Evolutionary conservation across 2,888 invertebrate species (phyloP).

Genomic region (Nebria brevicollis): DNA sequence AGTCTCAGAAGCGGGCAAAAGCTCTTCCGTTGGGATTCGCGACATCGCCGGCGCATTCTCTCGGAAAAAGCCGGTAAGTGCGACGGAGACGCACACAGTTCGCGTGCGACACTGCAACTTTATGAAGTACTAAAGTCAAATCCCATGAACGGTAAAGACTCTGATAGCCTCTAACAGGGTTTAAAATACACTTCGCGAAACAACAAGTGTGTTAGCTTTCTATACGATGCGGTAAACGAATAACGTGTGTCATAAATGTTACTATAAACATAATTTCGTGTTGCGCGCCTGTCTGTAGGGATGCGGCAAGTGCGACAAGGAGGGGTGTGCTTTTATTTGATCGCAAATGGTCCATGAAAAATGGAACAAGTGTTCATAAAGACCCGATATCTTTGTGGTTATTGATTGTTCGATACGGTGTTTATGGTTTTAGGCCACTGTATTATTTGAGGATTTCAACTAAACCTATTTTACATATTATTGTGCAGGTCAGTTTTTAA

Average conservation of each 20-base stretch:
- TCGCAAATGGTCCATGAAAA: slow-evolving; percentile 44
- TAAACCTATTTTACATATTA: too few relatives aligned
- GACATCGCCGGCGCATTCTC: slow-evolving; percentile 1
- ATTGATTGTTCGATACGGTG: slow-evolving; percentile 42
- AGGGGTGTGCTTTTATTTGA: slow-evolving; percentile 26
- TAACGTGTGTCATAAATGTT: slow-evolving; percentile 30
- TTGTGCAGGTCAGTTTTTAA: too few relatives aligned
- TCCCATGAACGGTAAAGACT: slow-evolving; percentile 53
- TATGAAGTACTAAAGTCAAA: slow-evolving; percentile 65
- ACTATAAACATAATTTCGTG: slow-evolving; percentile 44
- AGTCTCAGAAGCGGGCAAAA: slow-evolving; percentile 5
- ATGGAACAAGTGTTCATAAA: slow-evolving; percentile 45
- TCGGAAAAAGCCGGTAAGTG: neutral
- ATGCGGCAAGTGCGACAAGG: neutral
- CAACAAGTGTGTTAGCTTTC: slow-evolving; percentile 42
- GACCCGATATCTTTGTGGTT: slow-evolving; percentile 41
- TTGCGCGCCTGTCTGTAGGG: neutral
- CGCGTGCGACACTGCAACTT: slow-evolving; percentile 63
- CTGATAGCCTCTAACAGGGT: slow-evolving; percentile 43
- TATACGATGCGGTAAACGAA: neutral
- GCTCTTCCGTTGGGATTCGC: slow-evolving; percentile 23
- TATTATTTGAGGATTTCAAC: too few relatives aligned
- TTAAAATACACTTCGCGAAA: slow-evolving; percentile 44
- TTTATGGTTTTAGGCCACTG: neutral
- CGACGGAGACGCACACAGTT: neutral